Evolutionary conservation across 2,888 invertebrate genomes (phyloP), one percentile per base, ranked within the genome.

Genomic region (Rhopalosiphum nymphaeae): DNA sequence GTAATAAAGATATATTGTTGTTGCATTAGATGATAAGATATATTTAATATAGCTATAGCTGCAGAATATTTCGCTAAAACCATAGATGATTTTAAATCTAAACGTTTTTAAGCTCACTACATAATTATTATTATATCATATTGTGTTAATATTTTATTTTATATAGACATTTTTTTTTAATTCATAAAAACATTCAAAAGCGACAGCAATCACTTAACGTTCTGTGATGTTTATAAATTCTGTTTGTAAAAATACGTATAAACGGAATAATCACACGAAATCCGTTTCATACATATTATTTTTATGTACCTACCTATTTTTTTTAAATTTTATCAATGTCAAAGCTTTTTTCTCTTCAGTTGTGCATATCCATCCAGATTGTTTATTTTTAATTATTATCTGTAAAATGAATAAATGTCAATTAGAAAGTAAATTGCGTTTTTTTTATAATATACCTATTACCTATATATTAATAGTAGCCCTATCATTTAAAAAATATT

Each of bases 351-450:
- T 36, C 13, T 56, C 13, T 44, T 56, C n/a, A 44, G 53, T 13
- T 44, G 13, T 57, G 21, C 1, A 9, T 91, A 42, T 44, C n/a
- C 42, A 56, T 56, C 21, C n/a, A 57, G 42, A n/a, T 25, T 26
- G 11, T 29, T 91, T 85, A 57, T 91, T 57, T 85, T 85, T 44
- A 57, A 85, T 56, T 57, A 85, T 56, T 57, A 85, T 91, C 29
- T 91, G 91, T 91, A 44, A 91, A 91, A 56, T 42, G 10, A 91
- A 91, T 91, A 91, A 91, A 91, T 78, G 91, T 91, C 91, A 91
- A 91, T 91, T 91, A 91, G 91, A 85, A 36, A 85, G 9, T 53
- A 36, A 78, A 86, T n/a, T n/a, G 86, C 3, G 2, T 86, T 86
- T n/a, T 46, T 29, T 86, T 29, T 42, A 67, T 29, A 67, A 67